Evolutionary conservation across 2,113 vertebrate genomes (phyloP), one percentile per base, ranked within the genome.

Genomic region (Pseudorhombus dupliciocellatus): DNA sequence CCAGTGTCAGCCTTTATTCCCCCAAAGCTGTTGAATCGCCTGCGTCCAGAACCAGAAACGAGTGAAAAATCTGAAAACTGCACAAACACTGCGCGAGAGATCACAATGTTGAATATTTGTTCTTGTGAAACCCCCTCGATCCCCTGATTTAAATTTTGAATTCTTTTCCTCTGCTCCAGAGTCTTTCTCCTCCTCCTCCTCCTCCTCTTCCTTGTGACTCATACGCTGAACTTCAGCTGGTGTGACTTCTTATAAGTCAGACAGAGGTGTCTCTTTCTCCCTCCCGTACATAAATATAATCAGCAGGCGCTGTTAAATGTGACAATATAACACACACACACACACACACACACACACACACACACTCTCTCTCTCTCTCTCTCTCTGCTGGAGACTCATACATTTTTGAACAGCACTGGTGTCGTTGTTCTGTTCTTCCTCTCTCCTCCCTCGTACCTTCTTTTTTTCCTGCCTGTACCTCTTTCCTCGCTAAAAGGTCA

Each of bases 331-430:
- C 6, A 44, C 40, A 44, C 40, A 18, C 40, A 44, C 40, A 42
- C 40, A 44, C 40, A 42, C 40, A 42, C 40, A 42, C 40, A 37
- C 34, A 37, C 34, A 60, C 54, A 55, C 55, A 28, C 31, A 53
- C 59, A 26, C 7, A 22, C 24, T 7, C 34, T 7, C 7, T 1
- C 46, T n/a, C 46, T 21, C 46, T 21, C 46, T 10, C 46, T 9
- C 46, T 21, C 44, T n/a, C 48, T n/a, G 8, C 18, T 21, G 48
- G 48, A 50, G 77, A 37, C 65, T 79, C 81, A 79, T 83, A 11
- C 72, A 83, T 88, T 81, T 84, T 86, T 88, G 70, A 84, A 62
- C 42, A 16, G 42, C 42, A 46, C 42, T 18, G 42, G 42, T 18
- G 42, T 46, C 14, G 12, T 52, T 34, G 54, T 58, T 59, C 54